These are phyloP conservation scores for Ceratothoa steindachneri DNA, from an alignment of 2,888 invertebrate genomes.

Conservation along the genomic window DNA sequence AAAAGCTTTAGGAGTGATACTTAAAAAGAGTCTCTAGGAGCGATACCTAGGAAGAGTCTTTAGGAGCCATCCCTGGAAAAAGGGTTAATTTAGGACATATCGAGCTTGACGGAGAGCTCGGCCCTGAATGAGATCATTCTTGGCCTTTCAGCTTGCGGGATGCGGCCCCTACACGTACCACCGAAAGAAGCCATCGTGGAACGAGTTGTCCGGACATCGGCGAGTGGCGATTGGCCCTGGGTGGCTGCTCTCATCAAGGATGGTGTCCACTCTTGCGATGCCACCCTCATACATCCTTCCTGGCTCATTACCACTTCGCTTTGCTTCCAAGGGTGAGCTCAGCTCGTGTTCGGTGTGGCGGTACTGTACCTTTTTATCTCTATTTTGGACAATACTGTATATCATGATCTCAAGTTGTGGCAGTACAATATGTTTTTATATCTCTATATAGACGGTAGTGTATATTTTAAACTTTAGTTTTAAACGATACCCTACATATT, in stretches of 20 bases:
- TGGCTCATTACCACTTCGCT: conserved; percentile 84
- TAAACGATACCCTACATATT: too few relatives aligned
- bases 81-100: too few relatives aligned
- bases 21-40: too few relatives aligned
- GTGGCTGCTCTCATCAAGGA: conserved; percentile 76
- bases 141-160: conserved; percentile 60
- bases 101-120: too few relatives aligned
- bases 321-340: conserved; percentile 59
- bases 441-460: too few relatives aligned
- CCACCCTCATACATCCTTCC: conserved; percentile 71
- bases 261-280: conserved; percentile 82
- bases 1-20: too few relatives aligned
- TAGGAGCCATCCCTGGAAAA: too few relatives aligned
- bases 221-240: conserved; percentile 69
- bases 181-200: conserved; percentile 35
- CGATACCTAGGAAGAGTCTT: too few relatives aligned
- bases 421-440: too few relatives aligned
- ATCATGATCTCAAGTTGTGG: too few relatives aligned
- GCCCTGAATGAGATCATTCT: too few relatives aligned
- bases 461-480: too few relatives aligned
- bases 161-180: conserved; percentile 56
- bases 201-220: conserved; percentile 46
- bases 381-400: neutral
- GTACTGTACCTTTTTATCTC: neutral
- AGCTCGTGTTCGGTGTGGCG: neutral